These are phyloP conservation scores for Acleris laterana DNA, from an alignment of 2,888 invertebrate species.

Conservation along the genomic window DNA sequence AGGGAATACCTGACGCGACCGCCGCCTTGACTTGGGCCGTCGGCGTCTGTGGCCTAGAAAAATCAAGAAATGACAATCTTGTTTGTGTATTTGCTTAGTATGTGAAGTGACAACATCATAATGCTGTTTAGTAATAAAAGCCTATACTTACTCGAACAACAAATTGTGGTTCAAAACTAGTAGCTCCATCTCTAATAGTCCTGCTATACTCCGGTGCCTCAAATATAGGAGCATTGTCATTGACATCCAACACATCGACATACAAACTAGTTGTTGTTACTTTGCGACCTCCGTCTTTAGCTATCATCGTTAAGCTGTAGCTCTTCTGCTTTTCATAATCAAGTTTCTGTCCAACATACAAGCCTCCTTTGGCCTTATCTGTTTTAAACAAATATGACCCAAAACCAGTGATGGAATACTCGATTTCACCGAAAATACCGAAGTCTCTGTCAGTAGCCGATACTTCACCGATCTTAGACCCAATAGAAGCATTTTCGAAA, in stretches of 20 bases:
- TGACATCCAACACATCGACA: constrained; percentile 89
- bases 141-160: constrained; percentile 85
- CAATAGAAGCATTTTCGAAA: constrained; percentile 86
- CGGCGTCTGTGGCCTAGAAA: constrained; percentile 88
- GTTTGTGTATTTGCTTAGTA: no score
- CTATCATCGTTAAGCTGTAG: constrained; percentile 91
- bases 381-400: constrained; percentile 91
- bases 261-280: constrained; percentile 88
- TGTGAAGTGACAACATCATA: no score
- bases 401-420: constrained; percentile 90
- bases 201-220: constrained; percentile 88
- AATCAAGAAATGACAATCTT: background rate
- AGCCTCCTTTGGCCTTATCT: constrained; percentile 86
- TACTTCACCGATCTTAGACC: constrained; percentile 86
- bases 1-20: constrained; percentile 87
- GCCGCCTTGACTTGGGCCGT: constrained; percentile 89
- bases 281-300: constrained; percentile 91
- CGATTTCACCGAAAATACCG: constrained; percentile 88
- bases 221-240: constrained; percentile 90
- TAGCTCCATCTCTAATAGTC: constrained; percentile 90
- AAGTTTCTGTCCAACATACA: constrained; percentile 86
- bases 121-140: no score
- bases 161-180: constrained; percentile 91
- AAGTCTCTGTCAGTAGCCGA: constrained; percentile 90
- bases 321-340: constrained; percentile 93